phyloP scores from a whole-genome alignment of 2,888 invertebrate species.

The Hylaea fasciaria region DNA sequence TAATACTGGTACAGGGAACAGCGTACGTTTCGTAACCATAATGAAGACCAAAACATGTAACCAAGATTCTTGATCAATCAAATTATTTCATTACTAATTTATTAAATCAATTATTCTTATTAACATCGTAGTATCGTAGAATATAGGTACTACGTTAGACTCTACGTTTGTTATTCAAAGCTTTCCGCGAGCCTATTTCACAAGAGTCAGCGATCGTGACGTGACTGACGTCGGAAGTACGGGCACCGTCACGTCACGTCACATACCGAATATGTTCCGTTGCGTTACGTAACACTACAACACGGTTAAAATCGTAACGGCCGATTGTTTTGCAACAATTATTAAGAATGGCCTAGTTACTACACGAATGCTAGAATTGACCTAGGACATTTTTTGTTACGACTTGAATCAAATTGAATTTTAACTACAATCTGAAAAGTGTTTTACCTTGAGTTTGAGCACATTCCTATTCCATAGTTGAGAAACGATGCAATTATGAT shows the following conservation, averaged over 20 bases:
- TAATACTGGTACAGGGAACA: too few relatives aligned
- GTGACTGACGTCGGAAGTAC: slow-evolving; percentile 24
- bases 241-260: slow-evolving; percentile 4
- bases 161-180: too few relatives aligned
- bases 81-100: too few relatives aligned
- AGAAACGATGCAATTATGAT: slow-evolving; percentile 4
- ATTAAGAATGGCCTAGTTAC: slow-evolving; percentile 24
- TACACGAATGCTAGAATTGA: slow-evolving; percentile 34
- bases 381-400: slow-evolving; percentile 37
- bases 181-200: slow-evolving; percentile 1
- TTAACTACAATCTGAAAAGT: slow-evolving; percentile 18
- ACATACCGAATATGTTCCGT: slow-evolving; percentile 12
- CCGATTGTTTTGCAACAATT: slow-evolving; percentile 26
- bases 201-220: slow-evolving; percentile 17
- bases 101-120: too few relatives aligned
- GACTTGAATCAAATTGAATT: slow-evolving; percentile 23
- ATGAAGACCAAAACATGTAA: too few relatives aligned
- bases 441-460: slow-evolving; percentile 17
- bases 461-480: slow-evolving; percentile 12
- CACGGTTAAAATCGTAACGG: slow-evolving; percentile 21
- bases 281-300: slow-evolving; percentile 19
- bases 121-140: too few relatives aligned
- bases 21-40: too few relatives aligned
- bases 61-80: too few relatives aligned
- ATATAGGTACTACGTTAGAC: too few relatives aligned